Conservation (phyloP, 2,888 invertebrate species). For the Meiosimyza platycephala region DNA sequence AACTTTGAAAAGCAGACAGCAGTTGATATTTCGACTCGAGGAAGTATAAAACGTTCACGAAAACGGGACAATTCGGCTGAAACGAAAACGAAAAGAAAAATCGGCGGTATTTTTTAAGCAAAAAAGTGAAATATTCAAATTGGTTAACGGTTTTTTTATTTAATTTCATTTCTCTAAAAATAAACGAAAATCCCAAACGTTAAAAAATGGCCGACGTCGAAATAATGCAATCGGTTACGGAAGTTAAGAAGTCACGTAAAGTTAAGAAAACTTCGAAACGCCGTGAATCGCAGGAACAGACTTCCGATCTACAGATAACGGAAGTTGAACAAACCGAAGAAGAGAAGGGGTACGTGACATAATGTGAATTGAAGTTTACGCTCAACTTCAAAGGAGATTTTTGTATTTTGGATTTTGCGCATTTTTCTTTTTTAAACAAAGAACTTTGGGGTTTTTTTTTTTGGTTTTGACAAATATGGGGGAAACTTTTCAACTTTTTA, state of each 20-base stretch:
- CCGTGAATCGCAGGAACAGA: slow-evolving; percentile 76
- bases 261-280: slow-evolving; percentile 89
- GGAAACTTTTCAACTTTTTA: too few relatives aligned
- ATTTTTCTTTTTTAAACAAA: slow-evolving; percentile 14
- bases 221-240: slow-evolving; percentile 86
- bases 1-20: slow-evolving; percentile 45
- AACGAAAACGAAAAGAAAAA: slow-evolving; percentile 9
- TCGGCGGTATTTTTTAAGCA: slow-evolving; percentile 3
- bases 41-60: slow-evolving; percentile 59
- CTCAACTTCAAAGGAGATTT: slow-evolving; percentile 30
- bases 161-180: background rate
- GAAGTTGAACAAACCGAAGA: slow-evolving; percentile 77
- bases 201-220: slow-evolving; percentile 89
- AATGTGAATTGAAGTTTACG: slow-evolving; percentile 31
- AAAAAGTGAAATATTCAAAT: background rate
- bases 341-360: slow-evolving; percentile 86
- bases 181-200: slow-evolving; percentile 10
- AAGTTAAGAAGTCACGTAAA: slow-evolving; percentile 88
- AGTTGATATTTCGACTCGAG: slow-evolving; percentile 66
- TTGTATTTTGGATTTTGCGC: slow-evolving; percentile 29
- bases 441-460: background rate
- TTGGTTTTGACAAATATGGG: too few relatives aligned
- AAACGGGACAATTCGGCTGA: slow-evolving; percentile 36
- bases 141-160: background rate
- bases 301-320: slow-evolving; percentile 81